Evolutionary conservation across 1,140 invertebrate species (phyloP), one percentile per base, ranked within the genome.

Genomic region (Sitobion miscanthi): DNA sequence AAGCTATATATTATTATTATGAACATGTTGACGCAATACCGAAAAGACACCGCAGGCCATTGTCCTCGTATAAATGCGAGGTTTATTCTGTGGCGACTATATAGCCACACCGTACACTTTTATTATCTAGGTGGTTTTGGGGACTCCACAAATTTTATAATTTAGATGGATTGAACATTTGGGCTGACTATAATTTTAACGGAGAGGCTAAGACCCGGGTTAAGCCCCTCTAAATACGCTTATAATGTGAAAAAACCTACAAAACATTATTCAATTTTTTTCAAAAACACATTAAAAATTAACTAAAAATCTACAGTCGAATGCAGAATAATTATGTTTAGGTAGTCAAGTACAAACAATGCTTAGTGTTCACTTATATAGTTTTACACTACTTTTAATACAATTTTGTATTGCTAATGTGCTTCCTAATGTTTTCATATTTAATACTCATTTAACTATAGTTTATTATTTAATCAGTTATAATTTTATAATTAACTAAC

Each of bases 11-110:
- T 88, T 52, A 88, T n/a, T 88, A 90, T 62, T 90, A 69, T 69
- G 17, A 90, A 90, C 54, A 69, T 17, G 25, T 54, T 90, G 89
- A 90, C 54, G 89, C 89, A 90, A 90, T n/a, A 35, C 57, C 57
- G 25, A 45, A 90, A 45, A 30, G 9, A 45, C 38, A 90, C 54
- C 57, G 89, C 25, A 57, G 89, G 89, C 54, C 20, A 45, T 90
- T 69, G 25, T 90, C 89, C 54, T 90, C 38, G 54, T 25, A 77
- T 77, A 17, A 42, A 23, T 90, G 49, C 54, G n/a, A 30, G 49
- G 87, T 54, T 38, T 57, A 57, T 54, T 30, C 47, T 49, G n/a
- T 49, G 47, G 47, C 17, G 62, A 14, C 6, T 47, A 20, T 49
- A 69, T 69, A 69, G 62, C 1, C 14, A 42, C 42, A 42, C 42